Evolutionary conservation across 1,140 invertebrate species (phyloP), one percentile per base, ranked within the genome.

Genomic region (Drosophila melanica): DNA sequence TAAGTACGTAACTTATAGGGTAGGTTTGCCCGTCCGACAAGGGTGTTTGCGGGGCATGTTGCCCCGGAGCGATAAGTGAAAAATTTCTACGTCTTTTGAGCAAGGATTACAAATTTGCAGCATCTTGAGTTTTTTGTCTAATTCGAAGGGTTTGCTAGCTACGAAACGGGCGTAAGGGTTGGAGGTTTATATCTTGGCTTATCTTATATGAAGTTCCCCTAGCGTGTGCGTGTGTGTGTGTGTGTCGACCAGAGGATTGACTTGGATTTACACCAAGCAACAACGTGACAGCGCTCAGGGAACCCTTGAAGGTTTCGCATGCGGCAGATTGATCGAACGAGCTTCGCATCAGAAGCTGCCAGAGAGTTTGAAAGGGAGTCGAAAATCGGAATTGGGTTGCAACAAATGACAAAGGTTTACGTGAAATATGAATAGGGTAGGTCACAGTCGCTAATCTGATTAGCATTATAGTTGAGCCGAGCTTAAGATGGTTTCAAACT

Each of bases 21-120:
- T 75, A 57, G 78, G 42, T 48, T 42, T 37, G 27, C 16, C 41
- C 20, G 35, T 33, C 53, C 48, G 11, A n/a, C 44, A 45, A 55
- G 55, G 65, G 77, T 62, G 33, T 35, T 35, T 53, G 27, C 54
- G 59, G 50, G 14, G 64, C 50, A 23, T 57, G 10, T 58, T 69
- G 66, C 72, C 66, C 81, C 68, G 54, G 48, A 65, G 81, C 79
- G 71, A 87, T 82, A 86, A 87, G 81, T 81, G 81, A 86, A 86
- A 87, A 86, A 87, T 87, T 87, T 86, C 81, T 45, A 60, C 64
- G 70, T 73, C 70, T 55, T 69, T 69, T 63, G 58, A 74, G 71
- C 66, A 87, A 86, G 82, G 81, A 86, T 86, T 87, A 86, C 82
- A 87, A 87, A 86, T 87, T 86, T 77, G 79, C 84, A 86, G 81